phyloP scores from a whole-genome alignment of 2,888 invertebrate species.

The Anoplius nigerrimus region DNA sequence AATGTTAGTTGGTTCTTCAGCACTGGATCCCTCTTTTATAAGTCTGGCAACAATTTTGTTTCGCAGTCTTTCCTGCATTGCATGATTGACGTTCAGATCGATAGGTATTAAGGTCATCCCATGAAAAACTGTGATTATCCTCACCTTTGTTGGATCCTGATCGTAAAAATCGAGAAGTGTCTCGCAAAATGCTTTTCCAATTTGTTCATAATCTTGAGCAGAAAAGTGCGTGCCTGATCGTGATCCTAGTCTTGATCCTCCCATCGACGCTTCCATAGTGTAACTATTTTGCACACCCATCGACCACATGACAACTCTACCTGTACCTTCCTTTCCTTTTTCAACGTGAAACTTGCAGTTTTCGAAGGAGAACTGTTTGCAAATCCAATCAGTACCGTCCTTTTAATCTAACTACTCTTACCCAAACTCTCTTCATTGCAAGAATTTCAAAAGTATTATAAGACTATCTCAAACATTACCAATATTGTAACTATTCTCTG shows the following conservation, averaged over 20 bases:
- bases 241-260: slow-evolving; percentile 90
- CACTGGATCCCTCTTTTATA: slow-evolving; percentile 89
- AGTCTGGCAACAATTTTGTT: slow-evolving; percentile 88
- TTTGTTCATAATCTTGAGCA: slow-evolving; percentile 85
- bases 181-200: slow-evolving; percentile 94
- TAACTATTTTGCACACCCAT: slow-evolving; percentile 96
- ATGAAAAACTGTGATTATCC: not conserved
- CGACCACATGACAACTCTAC: slow-evolving; percentile 96
- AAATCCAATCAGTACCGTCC: not conserved
- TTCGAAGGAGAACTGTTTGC: slow-evolving; percentile 90
- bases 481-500: too few relatives aligned
- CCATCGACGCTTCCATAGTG: slow-evolving; percentile 96
- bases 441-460: too few relatives aligned
- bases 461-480: too few relatives aligned
- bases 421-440: too few relatives aligned
- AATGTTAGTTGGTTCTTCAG: slow-evolving; percentile 92
- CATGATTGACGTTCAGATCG: too few relatives aligned
- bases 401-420: not conserved
- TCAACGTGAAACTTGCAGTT: slow-evolving; percentile 96
- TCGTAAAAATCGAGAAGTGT: slow-evolving; percentile 94
- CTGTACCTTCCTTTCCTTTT: slow-evolving; percentile 95
- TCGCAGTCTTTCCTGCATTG: slow-evolving; percentile 82
- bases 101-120: not conserved
- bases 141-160: slow-evolving; percentile 87
- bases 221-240: slow-evolving; percentile 90